Evolutionary conservation across 2,797 vertebrate species (phyloP).

Genomic region (Sebastes kiyomatsui): DNA sequence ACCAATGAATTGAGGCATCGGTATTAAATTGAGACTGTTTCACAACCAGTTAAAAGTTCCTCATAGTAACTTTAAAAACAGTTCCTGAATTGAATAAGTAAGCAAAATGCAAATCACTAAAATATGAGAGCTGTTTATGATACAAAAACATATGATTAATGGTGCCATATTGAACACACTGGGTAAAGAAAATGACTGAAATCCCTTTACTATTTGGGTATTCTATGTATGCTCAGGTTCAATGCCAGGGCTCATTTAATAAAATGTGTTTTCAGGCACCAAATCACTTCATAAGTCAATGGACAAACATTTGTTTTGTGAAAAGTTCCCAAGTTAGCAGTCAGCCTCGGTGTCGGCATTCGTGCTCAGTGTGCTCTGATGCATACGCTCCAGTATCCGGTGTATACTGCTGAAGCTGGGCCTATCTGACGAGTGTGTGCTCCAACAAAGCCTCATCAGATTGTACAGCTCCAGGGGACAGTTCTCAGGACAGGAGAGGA

Average conservation of each 20-base stretch:
- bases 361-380: slow-evolving; percentile 71
- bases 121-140: not conserved
- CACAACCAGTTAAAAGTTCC: not conserved
- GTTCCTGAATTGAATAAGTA: not conserved
- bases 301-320: not conserved
- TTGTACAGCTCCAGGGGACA: slow-evolving; percentile 96
- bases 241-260: not conserved
- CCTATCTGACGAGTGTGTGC: slow-evolving; percentile 88
- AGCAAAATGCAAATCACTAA: not conserved
- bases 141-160: not conserved
- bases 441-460: slow-evolving; percentile 98
- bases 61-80: not conserved
- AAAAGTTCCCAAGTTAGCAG: slow-evolving; percentile 31
- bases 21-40: not conserved
- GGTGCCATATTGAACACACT: not conserved
- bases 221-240: not conserved
- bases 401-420: slow-evolving; percentile 94
- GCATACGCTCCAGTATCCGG: slow-evolving; percentile 94
- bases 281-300: not conserved
- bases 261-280: not conserved
- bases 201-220: not conserved
- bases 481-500: slow-evolving; percentile 91
- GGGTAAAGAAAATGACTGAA: not conserved
- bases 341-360: slow-evolving; percentile 63
- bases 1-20: not conserved